phyloP scores from a whole-genome alignment of 37 sponge, comb jelly and placozoan species.

The Halichondria panicea region DNA sequence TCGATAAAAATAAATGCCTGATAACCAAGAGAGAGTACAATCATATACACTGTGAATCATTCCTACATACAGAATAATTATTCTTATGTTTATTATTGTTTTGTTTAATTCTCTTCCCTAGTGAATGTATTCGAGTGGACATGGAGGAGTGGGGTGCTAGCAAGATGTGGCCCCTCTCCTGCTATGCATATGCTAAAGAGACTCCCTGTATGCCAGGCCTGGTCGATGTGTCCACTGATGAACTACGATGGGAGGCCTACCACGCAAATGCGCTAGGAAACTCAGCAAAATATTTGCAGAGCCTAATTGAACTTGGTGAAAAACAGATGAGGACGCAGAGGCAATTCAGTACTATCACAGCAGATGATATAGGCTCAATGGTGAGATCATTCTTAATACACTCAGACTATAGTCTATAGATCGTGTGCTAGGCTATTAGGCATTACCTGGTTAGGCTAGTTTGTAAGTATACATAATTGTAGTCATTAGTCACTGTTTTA shows the following conservation, averaged over 20 bases:
- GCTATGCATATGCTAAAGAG: slow-evolving; percentile 31
- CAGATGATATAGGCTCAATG: background rate
- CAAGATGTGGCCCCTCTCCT: slow-evolving; percentile 70
- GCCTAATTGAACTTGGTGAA: background rate
- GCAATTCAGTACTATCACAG: background rate
- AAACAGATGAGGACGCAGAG: background rate
- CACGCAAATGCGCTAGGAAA: slow-evolving; percentile 11
- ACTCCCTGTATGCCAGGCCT: slow-evolving; percentile 43
- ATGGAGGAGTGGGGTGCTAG: slow-evolving; percentile 47
- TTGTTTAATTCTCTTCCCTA: background rate
- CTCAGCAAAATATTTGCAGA: background rate
- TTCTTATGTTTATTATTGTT: background rate
- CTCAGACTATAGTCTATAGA: too few relatives aligned
- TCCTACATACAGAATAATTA: background rate
- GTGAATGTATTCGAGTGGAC: slow-evolving; percentile 29
- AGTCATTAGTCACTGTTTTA: too few relatives aligned
- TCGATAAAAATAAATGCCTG: too few relatives aligned
- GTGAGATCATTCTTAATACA: background rate
- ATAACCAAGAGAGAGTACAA: too few relatives aligned
- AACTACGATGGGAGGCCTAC: slow-evolving; percentile 74
- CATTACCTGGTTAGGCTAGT: too few relatives aligned
- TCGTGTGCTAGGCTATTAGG: too few relatives aligned
- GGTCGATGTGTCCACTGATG: slow-evolving; percentile 60
- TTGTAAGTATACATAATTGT: too few relatives aligned
- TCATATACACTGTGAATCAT: background rate